phyloP scores from a whole-genome alignment of 2,888 invertebrate genomes.

The Drosophila anomalata region DNA sequence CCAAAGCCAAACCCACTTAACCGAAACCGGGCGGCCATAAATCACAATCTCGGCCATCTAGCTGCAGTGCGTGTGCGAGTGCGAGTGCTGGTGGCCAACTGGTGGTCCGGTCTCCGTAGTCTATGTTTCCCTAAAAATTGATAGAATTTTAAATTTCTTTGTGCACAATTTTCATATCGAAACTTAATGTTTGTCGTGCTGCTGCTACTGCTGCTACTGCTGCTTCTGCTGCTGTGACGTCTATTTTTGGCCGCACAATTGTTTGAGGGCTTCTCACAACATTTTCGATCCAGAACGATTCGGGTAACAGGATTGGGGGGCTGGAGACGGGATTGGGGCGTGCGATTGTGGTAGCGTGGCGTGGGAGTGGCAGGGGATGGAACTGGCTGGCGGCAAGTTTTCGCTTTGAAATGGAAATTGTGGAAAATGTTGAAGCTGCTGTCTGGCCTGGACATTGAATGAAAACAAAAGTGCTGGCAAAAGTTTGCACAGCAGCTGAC shows the following conservation, averaged over 20 bases:
- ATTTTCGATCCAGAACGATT: conserved; percentile 22
- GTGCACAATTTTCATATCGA: conserved; percentile 35
- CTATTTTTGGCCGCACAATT: conserved; percentile 32
- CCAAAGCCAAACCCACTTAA: conserved; percentile 8
- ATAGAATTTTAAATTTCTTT: conserved; percentile 51
- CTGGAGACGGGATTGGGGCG: not conserved
- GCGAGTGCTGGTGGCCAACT: conserved; percentile 2
- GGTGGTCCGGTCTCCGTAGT: conserved; percentile 1
- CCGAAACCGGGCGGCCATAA: conserved; percentile 27
- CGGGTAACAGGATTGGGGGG: not conserved
- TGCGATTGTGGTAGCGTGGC: not conserved
- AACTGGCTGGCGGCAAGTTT: conserved; percentile 49
- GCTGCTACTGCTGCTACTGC: not conserved
- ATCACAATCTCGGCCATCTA: conserved; percentile 25
- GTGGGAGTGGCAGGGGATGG: not conserved
- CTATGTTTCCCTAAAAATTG: conserved; percentile 34
- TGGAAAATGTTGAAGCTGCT: conserved; percentile 39
- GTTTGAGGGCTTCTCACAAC: conserved; percentile 20
- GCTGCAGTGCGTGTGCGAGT: conserved; percentile 6
- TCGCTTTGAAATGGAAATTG: conserved; percentile 68
- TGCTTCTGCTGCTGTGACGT: conserved; percentile 6
- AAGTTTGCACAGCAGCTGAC: conserved; percentile 39
- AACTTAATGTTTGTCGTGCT: conserved; percentile 30
- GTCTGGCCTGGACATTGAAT: conserved; percentile 49
- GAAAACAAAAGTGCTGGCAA: conserved; percentile 47